Percentiles rank a stretch among this genome's conserved stretches.
Evolutionary conservation across 2,888 invertebrate genomes (phyloP).

Genomic region (Plebejus anna): DNA sequence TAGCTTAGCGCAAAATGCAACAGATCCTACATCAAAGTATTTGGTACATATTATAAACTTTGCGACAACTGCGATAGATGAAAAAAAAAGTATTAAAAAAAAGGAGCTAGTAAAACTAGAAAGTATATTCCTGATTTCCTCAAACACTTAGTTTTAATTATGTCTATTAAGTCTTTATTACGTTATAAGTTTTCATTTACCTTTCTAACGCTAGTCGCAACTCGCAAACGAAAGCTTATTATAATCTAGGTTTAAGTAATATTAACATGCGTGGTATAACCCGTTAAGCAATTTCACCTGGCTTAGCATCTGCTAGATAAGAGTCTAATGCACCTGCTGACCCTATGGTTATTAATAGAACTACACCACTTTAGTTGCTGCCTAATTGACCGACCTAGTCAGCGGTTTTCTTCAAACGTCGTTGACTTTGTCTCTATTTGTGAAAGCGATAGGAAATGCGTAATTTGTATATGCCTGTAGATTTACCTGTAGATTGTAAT

Average conservation of each 20-base stretch:
- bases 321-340: constrained; percentile 21
- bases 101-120: background rate
- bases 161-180: too few relatives aligned
- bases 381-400: background rate
- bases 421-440: background rate
- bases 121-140: background rate
- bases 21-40: background rate
- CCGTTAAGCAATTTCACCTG: constrained; percentile 33
- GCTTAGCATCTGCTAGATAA: constrained; percentile 26
- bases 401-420: background rate
- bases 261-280: constrained; percentile 21
- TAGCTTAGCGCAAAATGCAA: background rate
- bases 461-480: too few relatives aligned
- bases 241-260: constrained; percentile 21
- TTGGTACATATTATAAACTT: background rate
- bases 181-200: background rate
- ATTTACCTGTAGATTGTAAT: too few relatives aligned
- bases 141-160: background rate
- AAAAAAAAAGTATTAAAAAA: background rate
- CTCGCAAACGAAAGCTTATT: constrained; percentile 22
- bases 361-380: background rate
- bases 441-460: background rate
- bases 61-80: background rate
- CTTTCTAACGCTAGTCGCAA: background rate
- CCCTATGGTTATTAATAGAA: constrained; percentile 13